Base-by-base conservation (phyloP, 2,797 vertebrate genomes). In the Phrynocephalus forsythii region DNA sequence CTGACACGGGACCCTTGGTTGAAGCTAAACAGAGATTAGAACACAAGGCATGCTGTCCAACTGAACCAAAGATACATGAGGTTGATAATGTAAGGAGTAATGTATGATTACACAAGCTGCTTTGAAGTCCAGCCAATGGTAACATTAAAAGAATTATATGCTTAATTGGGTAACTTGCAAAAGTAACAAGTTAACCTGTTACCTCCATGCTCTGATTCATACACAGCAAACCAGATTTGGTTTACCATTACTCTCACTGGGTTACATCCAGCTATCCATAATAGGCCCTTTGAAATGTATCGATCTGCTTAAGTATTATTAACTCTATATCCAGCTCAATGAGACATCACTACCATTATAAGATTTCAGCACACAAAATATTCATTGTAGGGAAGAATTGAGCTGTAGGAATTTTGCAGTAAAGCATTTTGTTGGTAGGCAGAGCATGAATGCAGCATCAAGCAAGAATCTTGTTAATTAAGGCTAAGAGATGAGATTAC, bases 401-500 rank as follows among this genome's bases (percentile, higher is more conserved):
- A 82, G 69, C 63, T 69, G 78, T 5, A 48, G 28, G 86, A 89
- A 90, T 63, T 85, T 91, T 87, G 85, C 83, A 84, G 66, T 73
- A 60, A 93, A 63, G 72, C 75, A 86, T 90, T 90, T 85, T 68
- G 33, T 92, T 90, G 91, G 66, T 38, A 92, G 87, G 89, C 88
- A 90, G 90, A 92, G 86, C 26, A 83, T 92, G 94, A 95, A 91
- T 91, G 90, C 88, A 91, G 93, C 92, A 94, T 72, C 69, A 87
- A 88, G 90, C 91, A 89, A 95, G 91, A 93, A 89, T 92, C 90
- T 95, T 92, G 91, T 94, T 84, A 83, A 89, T 96, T 96, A 96
- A 96, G 96, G 94, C 96, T 94, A 91, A 94, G 95, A 89, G 91
- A 96, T 79, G 86, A 95, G 93, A 93, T 91, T 26, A 86, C 87